phyloP scores from a whole-genome alignment of 2,113 vertebrate genomes.

The Cariama cristata region DNA sequence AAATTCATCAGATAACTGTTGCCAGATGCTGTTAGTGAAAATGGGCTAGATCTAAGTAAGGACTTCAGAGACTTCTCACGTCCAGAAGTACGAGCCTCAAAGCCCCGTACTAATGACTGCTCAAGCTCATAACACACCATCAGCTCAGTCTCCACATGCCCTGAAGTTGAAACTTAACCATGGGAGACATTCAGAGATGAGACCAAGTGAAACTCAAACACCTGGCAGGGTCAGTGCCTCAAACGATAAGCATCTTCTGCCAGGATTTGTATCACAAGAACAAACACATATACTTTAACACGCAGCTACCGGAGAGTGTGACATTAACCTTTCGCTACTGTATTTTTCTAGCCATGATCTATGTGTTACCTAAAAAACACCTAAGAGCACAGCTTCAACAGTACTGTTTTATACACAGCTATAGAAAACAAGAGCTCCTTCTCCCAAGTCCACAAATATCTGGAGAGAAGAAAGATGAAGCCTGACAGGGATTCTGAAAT shows the following conservation, averaged over 20 bases:
- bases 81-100: background rate
- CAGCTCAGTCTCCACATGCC: background rate
- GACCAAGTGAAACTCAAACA: background rate
- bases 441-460: background rate
- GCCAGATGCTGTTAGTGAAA: background rate
- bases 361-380: background rate
- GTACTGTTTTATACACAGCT: background rate
- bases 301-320: background rate
- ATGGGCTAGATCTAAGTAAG: constrained; percentile 52
- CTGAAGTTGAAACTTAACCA: background rate
- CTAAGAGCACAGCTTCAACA: background rate
- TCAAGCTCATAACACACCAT: background rate
- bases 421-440: background rate
- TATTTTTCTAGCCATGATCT: background rate
- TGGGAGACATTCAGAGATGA: background rate
- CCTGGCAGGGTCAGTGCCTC: background rate
- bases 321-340: background rate
- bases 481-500: background rate
- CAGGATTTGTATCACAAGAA: background rate
- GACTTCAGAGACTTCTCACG: constrained; percentile 26
- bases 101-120: background rate
- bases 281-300: background rate
- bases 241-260: background rate
- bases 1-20: background rate
- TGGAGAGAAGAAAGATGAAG: background rate